Percentiles rank a stretch among this genome's conserved stretches.
phyloP scores from a whole-genome alignment of 2,888 invertebrate species.

The Volucella bombylans region DNA sequence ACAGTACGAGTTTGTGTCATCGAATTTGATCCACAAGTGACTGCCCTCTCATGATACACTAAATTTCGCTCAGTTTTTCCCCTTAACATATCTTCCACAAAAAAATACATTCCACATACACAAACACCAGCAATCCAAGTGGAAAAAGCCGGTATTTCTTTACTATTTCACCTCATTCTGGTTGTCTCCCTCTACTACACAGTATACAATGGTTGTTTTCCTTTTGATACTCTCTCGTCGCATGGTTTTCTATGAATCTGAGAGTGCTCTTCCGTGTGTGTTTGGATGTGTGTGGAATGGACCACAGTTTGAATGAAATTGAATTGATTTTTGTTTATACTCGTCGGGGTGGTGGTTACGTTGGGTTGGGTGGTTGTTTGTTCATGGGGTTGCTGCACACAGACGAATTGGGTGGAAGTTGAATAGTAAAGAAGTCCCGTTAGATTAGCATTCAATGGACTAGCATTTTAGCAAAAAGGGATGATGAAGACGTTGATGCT shows the following conservation, averaged over 20 bases:
- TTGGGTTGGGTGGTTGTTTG: background rate
- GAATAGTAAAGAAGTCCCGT: conserved; percentile 8
- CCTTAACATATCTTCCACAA: background rate
- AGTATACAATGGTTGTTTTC: conserved; percentile 20
- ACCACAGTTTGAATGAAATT: conserved; percentile 57
- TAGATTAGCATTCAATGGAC: conserved; percentile 64
- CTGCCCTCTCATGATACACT: conserved; percentile 31
- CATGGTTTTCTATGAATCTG: background rate
- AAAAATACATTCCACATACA: conserved; percentile 49
- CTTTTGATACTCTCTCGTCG: background rate
- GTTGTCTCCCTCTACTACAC: conserved; percentile 24
- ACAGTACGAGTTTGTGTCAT: background rate
- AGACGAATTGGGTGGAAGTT: background rate
- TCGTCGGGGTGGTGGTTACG: background rate
- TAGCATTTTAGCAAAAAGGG: conserved; percentile 38
- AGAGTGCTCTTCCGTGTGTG: background rate
- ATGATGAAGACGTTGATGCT: conserved; percentile 32
- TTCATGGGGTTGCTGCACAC: conserved; percentile 22
- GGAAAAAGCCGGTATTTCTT: conserved; percentile 69
- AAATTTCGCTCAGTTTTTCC: conserved; percentile 48
- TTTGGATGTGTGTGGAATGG: conserved; percentile 23
- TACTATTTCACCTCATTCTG: conserved; percentile 4
- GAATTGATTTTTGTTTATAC: conserved; percentile 66
- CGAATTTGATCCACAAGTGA: conserved; percentile 11
- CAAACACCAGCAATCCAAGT: conserved; percentile 3